phyloP scores from a whole-genome alignment of 2,888 invertebrate genomes.

The Lasioglossum zephyrum region DNA sequence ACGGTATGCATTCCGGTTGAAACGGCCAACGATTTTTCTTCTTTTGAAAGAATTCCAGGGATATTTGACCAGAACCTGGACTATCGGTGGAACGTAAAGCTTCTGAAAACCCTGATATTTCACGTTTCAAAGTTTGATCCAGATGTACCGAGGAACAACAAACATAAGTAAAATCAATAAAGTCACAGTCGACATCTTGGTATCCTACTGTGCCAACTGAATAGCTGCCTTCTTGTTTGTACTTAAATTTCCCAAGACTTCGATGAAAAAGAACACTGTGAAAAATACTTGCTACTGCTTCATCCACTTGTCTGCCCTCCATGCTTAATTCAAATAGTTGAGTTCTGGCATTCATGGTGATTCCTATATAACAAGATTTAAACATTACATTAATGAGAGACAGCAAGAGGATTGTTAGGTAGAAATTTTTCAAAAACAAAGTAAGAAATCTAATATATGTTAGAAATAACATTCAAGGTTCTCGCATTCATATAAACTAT shows the following conservation, averaged over 20 bases:
- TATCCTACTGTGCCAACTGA: conserved; percentile 98
- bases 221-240: conserved; percentile 97
- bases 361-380: conserved; percentile 41
- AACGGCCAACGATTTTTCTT: conserved; percentile 95
- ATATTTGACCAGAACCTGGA: conserved; percentile 91
- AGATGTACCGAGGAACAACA: conserved; percentile 94
- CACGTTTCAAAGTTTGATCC: conserved; percentile 89
- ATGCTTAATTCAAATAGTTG: conserved; percentile 93
- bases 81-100: conserved; percentile 90
- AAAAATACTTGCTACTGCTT: conserved; percentile 95
- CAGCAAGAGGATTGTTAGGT: neutral
- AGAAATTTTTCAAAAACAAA: neutral
- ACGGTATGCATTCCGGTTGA: conserved; percentile 96
- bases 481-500: neutral
- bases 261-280: conserved; percentile 96
- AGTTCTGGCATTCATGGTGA: conserved; percentile 91
- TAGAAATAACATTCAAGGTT: neutral
- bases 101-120: conserved; percentile 92
- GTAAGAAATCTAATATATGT: neutral
- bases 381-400: neutral
- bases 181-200: conserved; percentile 98
- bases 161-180: conserved; percentile 98
- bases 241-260: conserved; percentile 96
- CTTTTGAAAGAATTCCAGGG: conserved; percentile 97
- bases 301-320: conserved; percentile 96